Conservation (phyloP, 2,797 vertebrate genomes). For the Delichon dasypus region DNA sequence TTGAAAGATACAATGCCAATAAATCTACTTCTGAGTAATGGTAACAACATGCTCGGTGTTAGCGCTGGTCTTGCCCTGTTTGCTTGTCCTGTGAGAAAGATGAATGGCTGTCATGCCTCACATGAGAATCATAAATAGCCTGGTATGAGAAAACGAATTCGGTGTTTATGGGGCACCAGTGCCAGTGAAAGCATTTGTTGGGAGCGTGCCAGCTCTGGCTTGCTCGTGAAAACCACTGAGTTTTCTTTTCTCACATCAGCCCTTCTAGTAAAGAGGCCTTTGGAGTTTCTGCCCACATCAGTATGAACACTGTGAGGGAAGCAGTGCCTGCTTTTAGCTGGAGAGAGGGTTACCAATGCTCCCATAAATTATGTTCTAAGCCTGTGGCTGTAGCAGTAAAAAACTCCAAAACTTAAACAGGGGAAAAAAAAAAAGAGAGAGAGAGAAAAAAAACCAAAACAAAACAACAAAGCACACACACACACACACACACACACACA, state of each 20-base stretch:
- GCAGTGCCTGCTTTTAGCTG: not conserved
- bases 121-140: slow-evolving; percentile 53
- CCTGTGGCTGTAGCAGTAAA: not conserved
- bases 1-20: slow-evolving; percentile 48
- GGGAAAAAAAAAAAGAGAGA: not conserved
- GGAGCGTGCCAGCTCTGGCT: slow-evolving; percentile 8
- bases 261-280: slow-evolving; percentile 35
- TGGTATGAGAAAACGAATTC: slow-evolving; percentile 44
- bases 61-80: slow-evolving; percentile 36
- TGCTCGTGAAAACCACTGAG: slow-evolving; percentile 13
- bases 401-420: not conserved
- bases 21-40: slow-evolving; percentile 47
- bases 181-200: slow-evolving; percentile 17
- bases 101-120: slow-evolving; percentile 32
- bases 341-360: not conserved
- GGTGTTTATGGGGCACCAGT: slow-evolving; percentile 42
- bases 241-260: slow-evolving; percentile 27
- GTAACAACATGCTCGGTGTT: not conserved
- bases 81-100: slow-evolving; percentile 52
- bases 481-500: no score
- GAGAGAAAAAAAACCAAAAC: not conserved
- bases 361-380: not conserved
- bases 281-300: not conserved
- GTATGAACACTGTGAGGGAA: not conserved
- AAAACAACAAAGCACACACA: not conserved